Evolutionary conservation across 2,113 vertebrate species (phyloP).

Genomic region (Gasterosteus nipponicus): DNA sequence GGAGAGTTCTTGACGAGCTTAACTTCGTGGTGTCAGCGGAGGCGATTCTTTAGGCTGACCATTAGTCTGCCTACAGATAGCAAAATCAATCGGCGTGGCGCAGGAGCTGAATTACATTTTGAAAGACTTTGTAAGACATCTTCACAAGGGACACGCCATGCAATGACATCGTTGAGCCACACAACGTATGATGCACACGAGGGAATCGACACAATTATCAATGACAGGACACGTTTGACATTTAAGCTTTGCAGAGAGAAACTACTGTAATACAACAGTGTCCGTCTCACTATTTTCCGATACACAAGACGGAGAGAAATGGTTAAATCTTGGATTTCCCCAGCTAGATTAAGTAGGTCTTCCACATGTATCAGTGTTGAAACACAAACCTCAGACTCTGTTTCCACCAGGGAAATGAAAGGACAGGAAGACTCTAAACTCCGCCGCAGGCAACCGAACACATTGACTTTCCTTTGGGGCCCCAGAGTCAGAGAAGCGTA

Average conservation of each 20-base stretch:
- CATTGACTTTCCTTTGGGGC: too few species aligned
- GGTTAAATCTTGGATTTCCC: neutral
- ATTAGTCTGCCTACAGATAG: neutral
- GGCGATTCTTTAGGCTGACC: slow-evolving; percentile 15
- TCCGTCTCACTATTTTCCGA: neutral
- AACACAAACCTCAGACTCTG: neutral
- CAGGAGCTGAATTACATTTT: slow-evolving; percentile 27
- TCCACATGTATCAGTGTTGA: slow-evolving; percentile 4
- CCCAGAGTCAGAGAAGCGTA: neutral
- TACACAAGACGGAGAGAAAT: slow-evolving; percentile 8
- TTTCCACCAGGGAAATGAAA: slow-evolving; percentile 42
- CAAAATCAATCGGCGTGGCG: slow-evolving; percentile 35
- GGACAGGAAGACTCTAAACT: slow-evolving; percentile 19
- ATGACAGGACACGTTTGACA: neutral
- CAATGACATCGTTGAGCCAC: neutral
- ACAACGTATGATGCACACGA: neutral
- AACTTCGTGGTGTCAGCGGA: slow-evolving; percentile 26
- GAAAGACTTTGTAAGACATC: neutral
- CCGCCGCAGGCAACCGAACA: too few species aligned
- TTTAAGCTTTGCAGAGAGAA: neutral
- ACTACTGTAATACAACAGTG: neutral
- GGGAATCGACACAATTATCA: neutral
- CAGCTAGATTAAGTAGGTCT: neutral
- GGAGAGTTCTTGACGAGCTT: slow-evolving; percentile 32
- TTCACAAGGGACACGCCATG: neutral